These are phyloP conservation scores for Ormyrus rosae DNA, from an alignment of 2,888 invertebrate genomes.

Conservation along the genomic window DNA sequence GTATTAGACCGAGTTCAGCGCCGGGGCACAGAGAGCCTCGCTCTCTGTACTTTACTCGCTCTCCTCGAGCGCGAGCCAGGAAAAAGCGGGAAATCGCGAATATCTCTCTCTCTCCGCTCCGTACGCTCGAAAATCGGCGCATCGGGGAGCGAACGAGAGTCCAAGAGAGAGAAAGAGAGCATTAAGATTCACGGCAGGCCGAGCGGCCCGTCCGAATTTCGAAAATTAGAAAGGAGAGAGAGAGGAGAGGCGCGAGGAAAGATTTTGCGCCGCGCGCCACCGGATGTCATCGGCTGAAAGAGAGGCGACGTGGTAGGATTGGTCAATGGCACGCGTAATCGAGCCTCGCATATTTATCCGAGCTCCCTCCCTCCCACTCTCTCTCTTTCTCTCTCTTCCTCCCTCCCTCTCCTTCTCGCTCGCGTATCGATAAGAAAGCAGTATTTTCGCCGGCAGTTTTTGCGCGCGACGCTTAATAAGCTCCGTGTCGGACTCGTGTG, in stretches of 20 bases:
- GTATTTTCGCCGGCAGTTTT: too few relatives aligned
- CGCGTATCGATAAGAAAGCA: too few relatives aligned
- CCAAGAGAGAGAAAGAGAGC: too few relatives aligned
- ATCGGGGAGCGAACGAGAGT: too few relatives aligned
- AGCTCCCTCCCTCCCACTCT: constrained; percentile 16
- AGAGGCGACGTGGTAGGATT: constrained; percentile 60
- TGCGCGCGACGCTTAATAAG: too few relatives aligned
- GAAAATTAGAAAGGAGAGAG: constrained; percentile 27
- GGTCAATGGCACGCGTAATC: constrained; percentile 67
- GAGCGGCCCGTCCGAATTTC: not conserved
- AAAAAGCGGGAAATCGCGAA: too few relatives aligned
- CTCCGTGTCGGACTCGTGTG: too few relatives aligned
- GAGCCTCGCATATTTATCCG: constrained; percentile 57
- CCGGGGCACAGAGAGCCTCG: constrained; percentile 13
- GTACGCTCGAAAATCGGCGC: too few relatives aligned
- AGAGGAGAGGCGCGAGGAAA: not conserved
- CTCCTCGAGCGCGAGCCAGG: not conserved
- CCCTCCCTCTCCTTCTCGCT: too few relatives aligned
- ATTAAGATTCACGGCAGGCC: too few relatives aligned
- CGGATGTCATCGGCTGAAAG: constrained; percentile 47
- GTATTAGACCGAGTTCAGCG: constrained; percentile 42
- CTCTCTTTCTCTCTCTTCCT: not conserved
- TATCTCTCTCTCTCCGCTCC: too few relatives aligned
- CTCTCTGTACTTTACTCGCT: too few relatives aligned
- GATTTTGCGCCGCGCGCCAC: not conserved